Evolutionary conservation across 37 sponge, comb jelly and placozoan species (phyloP).

Genomic region (Eunapius fragilis): DNA sequence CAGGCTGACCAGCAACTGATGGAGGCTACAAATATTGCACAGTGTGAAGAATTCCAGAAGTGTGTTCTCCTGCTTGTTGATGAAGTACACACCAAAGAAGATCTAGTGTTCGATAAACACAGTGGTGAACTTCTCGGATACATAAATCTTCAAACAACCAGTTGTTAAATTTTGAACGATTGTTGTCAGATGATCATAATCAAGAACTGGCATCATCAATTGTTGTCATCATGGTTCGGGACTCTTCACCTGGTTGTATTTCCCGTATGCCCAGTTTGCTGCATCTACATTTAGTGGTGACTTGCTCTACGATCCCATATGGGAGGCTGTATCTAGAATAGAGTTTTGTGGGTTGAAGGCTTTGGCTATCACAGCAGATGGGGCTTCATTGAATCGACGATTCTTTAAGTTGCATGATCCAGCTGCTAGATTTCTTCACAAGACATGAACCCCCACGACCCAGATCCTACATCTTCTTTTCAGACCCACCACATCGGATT

Average conservation of each 20-base stretch:
- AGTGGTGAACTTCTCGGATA: background rate
- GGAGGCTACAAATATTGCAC: background rate
- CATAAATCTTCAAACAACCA: conserved; percentile 13
- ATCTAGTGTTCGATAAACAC: conserved; percentile 20
- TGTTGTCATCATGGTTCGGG: conserved; percentile 6
- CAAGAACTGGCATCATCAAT: background rate
- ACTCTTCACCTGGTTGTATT: background rate
- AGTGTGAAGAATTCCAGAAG: conserved; percentile 2
- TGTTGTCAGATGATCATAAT: background rate
- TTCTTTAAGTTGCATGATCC: background rate
- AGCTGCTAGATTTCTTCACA: background rate
- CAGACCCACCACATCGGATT: no score
- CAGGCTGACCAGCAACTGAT: background rate
- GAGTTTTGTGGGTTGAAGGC: background rate
- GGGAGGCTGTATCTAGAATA: background rate
- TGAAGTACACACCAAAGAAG: conserved; percentile 27
- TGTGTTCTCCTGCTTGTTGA: conserved; percentile 10
- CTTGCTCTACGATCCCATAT: conserved; percentile 1
- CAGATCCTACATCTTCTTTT: no score
- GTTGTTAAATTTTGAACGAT: background rate
- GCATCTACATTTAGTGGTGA: background rate
- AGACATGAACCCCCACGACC: no score
- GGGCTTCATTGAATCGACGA: background rate
- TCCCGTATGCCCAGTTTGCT: conserved; percentile 18
- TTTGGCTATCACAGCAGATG: background rate